phyloP scores from a whole-genome alignment of 1,140 invertebrate species.

The Sogatella furcifera region DNA sequence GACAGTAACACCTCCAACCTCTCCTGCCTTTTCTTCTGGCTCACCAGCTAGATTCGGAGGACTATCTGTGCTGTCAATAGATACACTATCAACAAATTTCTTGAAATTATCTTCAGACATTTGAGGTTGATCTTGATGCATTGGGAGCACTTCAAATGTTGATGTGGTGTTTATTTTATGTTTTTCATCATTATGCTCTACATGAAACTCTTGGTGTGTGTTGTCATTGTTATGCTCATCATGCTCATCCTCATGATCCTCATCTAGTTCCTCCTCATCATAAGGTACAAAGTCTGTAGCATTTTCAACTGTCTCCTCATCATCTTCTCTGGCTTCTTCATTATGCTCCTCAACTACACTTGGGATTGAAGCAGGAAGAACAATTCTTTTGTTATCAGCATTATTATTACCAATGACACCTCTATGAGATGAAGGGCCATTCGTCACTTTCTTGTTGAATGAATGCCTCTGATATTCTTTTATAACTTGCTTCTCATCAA shows the following conservation, averaged over 20 bases:
- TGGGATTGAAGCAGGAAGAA: no score
- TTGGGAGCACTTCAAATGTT: slow-evolving; percentile 19
- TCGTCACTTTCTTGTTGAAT: no score
- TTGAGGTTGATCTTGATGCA: slow-evolving; percentile 19
- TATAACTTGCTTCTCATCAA: no score
- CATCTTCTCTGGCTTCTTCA: neutral
- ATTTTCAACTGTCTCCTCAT: neutral
- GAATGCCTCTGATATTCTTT: no score
- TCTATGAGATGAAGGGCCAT: no score
- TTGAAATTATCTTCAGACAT: slow-evolving; percentile 20
- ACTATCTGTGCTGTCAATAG: slow-evolving; percentile 13
- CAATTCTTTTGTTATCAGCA: no score
- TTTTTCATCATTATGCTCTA: neutral
- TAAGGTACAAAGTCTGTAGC: neutral
- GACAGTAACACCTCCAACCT: neutral
- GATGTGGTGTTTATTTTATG: slow-evolving; percentile 5
- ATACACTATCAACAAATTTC: slow-evolving; percentile 20
- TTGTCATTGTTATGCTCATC: neutral
- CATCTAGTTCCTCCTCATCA: neutral
- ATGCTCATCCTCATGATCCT: neutral
- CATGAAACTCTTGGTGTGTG: neutral
- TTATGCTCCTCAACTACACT: neutral
- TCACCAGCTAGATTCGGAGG: slow-evolving; percentile 11
- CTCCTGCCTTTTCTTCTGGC: slow-evolving; percentile 1
- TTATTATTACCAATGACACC: no score